phyloP scores from a whole-genome alignment of 2,113 vertebrate species.

The Azemiops feae region DNA sequence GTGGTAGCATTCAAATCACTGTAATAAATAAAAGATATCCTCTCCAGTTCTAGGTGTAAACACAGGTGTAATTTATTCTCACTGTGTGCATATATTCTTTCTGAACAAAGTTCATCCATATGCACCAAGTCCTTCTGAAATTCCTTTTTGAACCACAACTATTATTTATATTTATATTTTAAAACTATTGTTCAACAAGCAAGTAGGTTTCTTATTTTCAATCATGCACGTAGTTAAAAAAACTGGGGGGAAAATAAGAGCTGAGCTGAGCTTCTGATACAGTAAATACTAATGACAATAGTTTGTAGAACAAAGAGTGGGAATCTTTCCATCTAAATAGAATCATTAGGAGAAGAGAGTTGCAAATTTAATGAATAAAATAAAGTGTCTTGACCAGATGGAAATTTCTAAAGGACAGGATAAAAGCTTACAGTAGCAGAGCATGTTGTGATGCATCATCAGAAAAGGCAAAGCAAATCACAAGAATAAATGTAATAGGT shows the following conservation, averaged over 20 bases:
- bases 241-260: not conserved
- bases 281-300: not conserved
- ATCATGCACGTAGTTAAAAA: not conserved
- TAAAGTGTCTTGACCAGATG: not conserved
- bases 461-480: not conserved
- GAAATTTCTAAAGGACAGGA: not conserved
- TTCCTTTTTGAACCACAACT: not conserved
- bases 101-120: not conserved
- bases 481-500: not conserved
- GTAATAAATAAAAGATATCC: not conserved
- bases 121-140: not conserved
- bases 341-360: not conserved
- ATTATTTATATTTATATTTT: not conserved
- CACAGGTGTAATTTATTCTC: not conserved
- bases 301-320: not conserved
- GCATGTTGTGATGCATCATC: not conserved
- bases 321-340: not conserved
- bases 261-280: not conserved
- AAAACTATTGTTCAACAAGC: not conserved
- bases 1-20: not conserved
- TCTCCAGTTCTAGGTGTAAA: not conserved
- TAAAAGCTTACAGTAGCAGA: not conserved
- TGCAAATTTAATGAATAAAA: not conserved
- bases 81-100: not conserved
- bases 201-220: not conserved